Evolutionary conservation across 1,140 invertebrate genomes (phyloP), one percentile per base, ranked within the genome.

Genomic region (Ganaspis sp.): DNA sequence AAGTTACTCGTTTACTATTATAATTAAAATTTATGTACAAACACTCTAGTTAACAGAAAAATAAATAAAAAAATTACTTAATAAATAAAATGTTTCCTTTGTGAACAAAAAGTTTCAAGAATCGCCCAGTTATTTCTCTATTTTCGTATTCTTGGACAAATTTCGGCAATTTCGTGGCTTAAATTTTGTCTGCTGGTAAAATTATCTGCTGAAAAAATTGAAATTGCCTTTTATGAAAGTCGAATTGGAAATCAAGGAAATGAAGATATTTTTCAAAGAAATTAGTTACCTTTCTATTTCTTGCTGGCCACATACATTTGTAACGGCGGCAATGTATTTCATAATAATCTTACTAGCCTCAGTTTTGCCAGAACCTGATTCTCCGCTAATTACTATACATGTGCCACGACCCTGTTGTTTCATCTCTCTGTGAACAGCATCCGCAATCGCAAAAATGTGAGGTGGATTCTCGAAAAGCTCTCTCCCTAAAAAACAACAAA

Each of bases 341-440:
- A 99, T 99, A 77, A 99, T 99, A 82, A 99, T 99, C 93, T 99
- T 99, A 29, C 97, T 99, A 0, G 98, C 97, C 92, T 99, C 98
- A 9, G 98, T 99, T 92, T 99, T 99, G 38, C 98, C 98, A 34
- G 97, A 95, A 5, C 98, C 98, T 6, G 97, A 98, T 90, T 99
- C 98, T 6, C 98, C 98, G 72, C 97, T 96, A 89, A 99, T 99
- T 4, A 99, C 96, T 75, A 99, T 98, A 87, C 98, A 99, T 8
- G 97, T 98, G 89, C 99, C 97, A 82, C 94, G 94, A 21, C 96
- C 95, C 85, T 95, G 95, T 86, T 98, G 95, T 88, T 98, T 96
- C 92, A 99, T 96, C 71, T 96, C 95, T 89, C 95, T 94, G 89
- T 99, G 98, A n/a, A 98, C 97, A 1, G 95, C 93, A 86, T 99